Base-by-base conservation (phyloP, 2,113 vertebrate species). In the Aptenodytes patagonicus region DNA sequence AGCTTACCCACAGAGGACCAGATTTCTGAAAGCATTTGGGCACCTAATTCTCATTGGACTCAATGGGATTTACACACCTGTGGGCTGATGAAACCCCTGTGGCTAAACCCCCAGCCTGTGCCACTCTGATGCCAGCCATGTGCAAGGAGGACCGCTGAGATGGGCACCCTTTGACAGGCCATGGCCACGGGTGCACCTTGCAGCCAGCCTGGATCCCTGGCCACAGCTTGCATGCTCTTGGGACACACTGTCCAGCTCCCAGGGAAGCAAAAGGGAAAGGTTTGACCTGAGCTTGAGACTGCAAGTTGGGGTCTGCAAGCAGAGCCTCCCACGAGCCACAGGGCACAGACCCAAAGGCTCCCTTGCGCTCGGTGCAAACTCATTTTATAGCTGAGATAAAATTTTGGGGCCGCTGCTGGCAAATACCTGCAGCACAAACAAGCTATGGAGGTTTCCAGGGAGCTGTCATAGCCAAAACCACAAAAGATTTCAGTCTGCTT, bases 161-260 rank as follows among this genome's bases (percentile, higher is more conserved):
- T 61, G 22, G n/a, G 31, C 57, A 70, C 11, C 3, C 16, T 46
- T 89, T 55, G 13, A 58, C 42, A 62, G 49, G 11, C 17, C 51
- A 11, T 14, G 46, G 61, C 47, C 5, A 1, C 26, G 22, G 17
- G 34, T 65, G 44, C 52, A 47, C 19, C 40, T 62, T 87, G 44
- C 54, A 89, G 51, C n/a, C 60, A 73, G 18, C 34, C 57, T 51
- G 36, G 15, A 52, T 65, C 60, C 21, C 42, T 68, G 58, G 9
- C 21, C 4, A 1, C 0, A 0, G 32, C 13, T 70, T 64, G 8
- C 24, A 86, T 69, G 34, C 29, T 57, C 25, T 42, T 46, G 3
- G 55, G 61, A 60, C n/a, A 40, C 7, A 15, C 11, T 36, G 12
- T 68, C 69, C 69, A 60, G 4, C 34, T 29, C 54, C 9, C 13